phyloP scores from a whole-genome alignment of 2,797 vertebrate genomes.

The Myotis daubentonii region DNA sequence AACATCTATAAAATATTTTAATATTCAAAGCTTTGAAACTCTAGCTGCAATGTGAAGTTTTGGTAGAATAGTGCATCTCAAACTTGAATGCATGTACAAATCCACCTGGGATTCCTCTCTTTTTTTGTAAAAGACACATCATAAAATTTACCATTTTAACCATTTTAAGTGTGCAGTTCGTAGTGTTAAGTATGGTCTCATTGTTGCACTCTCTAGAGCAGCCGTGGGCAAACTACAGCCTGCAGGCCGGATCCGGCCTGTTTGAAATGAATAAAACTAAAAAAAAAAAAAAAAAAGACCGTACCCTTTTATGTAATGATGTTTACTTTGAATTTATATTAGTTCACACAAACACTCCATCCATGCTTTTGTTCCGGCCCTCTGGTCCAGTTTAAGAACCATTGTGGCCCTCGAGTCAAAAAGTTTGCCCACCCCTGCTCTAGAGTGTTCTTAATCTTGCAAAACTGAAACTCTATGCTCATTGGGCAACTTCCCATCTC shows the following conservation, averaged over 20 bases:
- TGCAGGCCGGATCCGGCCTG: too few species aligned
- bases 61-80: not conserved
- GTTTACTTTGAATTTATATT: too few species aligned
- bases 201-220: not conserved
- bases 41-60: not conserved
- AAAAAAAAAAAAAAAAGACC: too few species aligned
- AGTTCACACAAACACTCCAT: too few species aligned
- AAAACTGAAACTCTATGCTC: not conserved
- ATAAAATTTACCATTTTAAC: not conserved
- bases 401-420: too few species aligned
- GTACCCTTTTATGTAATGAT: too few species aligned
- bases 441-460: not conserved
- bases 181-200: not conserved
- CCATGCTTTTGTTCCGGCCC: too few species aligned
- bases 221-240: too few species aligned
- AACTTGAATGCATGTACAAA: not conserved
- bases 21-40: conserved; percentile 2
- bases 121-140: not conserved
- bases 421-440: not conserved
- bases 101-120: not conserved
- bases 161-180: not conserved
- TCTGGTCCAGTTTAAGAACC: too few species aligned
- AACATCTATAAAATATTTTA: not conserved
- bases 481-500: not conserved
- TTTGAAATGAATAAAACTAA: too few species aligned